Conservation (phyloP, 2,888 invertebrate species). For the Tipula lateralis region DNA sequence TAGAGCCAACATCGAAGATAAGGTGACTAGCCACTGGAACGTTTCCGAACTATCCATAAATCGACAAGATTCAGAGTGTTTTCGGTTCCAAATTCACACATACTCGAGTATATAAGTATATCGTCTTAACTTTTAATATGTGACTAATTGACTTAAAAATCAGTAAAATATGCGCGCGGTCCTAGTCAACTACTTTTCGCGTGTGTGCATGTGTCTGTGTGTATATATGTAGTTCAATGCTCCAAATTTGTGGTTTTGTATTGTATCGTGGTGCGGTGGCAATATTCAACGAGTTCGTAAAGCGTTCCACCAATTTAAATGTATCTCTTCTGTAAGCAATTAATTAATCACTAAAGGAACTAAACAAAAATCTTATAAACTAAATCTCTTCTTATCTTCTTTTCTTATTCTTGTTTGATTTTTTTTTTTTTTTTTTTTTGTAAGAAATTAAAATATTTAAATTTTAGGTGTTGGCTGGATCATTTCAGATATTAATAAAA, state of each 20-base stretch:
- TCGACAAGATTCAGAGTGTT: too few species aligned
- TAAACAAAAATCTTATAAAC: background rate
- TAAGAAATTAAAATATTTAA: slow-evolving; percentile 4
- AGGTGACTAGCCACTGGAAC: too few species aligned
- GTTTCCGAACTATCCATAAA: too few species aligned
- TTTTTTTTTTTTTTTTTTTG: background rate
- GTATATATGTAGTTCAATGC: background rate
- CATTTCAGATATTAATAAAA: background rate
- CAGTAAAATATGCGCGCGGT: background rate
- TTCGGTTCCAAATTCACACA: too few species aligned
- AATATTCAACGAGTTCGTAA: background rate
- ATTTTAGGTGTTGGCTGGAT: background rate
- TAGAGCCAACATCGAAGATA: too few species aligned
- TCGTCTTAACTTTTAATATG: too few species aligned
- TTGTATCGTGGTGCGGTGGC: background rate
- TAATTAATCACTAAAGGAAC: background rate
- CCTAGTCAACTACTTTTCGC: background rate
- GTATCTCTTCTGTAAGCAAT: background rate
- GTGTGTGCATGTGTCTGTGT: background rate
- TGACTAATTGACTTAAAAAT: background rate
- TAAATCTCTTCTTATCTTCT: background rate
- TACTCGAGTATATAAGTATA: too few species aligned
- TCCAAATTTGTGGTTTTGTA: background rate
- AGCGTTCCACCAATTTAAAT: background rate
- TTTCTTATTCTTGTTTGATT: background rate